Base-by-base conservation (phyloP, 1,140 invertebrate genomes). In the Drosophila yakuba region DNA sequence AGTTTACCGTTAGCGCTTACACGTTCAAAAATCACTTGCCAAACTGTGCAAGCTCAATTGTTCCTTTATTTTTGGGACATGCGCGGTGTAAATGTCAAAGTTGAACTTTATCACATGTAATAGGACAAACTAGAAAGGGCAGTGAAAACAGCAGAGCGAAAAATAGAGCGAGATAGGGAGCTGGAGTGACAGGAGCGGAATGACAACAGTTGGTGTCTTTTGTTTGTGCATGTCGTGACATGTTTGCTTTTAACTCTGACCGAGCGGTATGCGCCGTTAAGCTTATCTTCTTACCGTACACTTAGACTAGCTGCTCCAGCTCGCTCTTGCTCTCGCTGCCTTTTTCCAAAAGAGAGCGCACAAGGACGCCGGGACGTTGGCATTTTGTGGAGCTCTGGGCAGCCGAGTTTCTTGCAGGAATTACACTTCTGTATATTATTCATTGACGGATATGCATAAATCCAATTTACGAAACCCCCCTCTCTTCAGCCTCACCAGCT, bases 51-150 rank as follows among this genome's bases (percentile, higher is more conserved):
- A 48, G 41, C 25, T 48, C 52, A 38, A 64, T 62, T 64, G 43
- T 54, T 47, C n/a, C 25, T 32, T 39, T 55, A 32, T 32, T 12
- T 35, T 55, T 25, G 0, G 67, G 43, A 25, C 67, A 71, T 71
- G 67, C 64, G 67, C 67, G 11, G 8, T 80, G 20, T 60, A 80
- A 83, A 83, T 84, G 80, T 72, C 80, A 83, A 83, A 83, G 80
- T 83, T 83, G 71, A 83, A 84, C 76, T 80, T 56, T 41, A 71
- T 48, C 47, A 73, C 28, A 56, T 71, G 67, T 47, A 56, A 60
- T 38, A 47, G 41, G 41, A 58, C 32, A 52, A 17, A 14, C 45
- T 28, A 28, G 52, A 28, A 35, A 36, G 4, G 20, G 3, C 45
- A 44, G 38, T n/a, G 59, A 59, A 56, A 59, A 59, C n/a, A 59